phyloP scores from a whole-genome alignment of 2,888 invertebrate genomes.

The Drosophila merina region DNA sequence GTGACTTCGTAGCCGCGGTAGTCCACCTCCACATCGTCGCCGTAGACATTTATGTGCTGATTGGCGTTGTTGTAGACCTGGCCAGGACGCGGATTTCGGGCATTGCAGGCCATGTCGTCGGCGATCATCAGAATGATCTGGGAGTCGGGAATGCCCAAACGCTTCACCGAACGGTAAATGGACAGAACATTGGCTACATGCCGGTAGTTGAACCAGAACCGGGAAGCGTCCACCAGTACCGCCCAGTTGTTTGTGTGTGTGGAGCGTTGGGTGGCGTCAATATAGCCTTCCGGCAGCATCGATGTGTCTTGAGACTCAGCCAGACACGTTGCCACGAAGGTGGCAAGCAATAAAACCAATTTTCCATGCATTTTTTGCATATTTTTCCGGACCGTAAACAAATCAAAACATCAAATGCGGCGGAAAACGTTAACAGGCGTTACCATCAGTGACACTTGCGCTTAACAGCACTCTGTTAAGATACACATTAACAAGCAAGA shows the following conservation, averaged over 20 bases:
- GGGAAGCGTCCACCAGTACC: conserved; percentile 98
- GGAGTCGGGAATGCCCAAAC: conserved; percentile 98
- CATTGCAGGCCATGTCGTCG: conserved; percentile 99
- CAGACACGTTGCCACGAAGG: background rate
- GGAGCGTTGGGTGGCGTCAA: conserved; percentile 80
- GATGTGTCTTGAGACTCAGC: conserved; percentile 43
- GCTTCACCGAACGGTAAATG: conserved; percentile 98
- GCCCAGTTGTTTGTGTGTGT: conserved; percentile 99
- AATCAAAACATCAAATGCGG: conserved; percentile 6
- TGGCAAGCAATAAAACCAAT: conserved; percentile 4
- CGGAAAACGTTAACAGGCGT: background rate
- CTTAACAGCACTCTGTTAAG: conserved; percentile 6
- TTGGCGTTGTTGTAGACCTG: conserved; percentile 99
- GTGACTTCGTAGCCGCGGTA: conserved; percentile 98
- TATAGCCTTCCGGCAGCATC: conserved; percentile 77
- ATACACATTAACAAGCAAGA: too few species aligned
- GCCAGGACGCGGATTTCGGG: conserved; percentile 98
- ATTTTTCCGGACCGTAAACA: background rate
- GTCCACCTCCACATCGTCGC: conserved; percentile 99
- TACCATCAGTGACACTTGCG: background rate
- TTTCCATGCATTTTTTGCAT: conserved; percentile 7
- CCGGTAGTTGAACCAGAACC: conserved; percentile 99
- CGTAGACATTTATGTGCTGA: conserved; percentile 99
- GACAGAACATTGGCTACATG: conserved; percentile 99
- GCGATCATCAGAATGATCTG: conserved; percentile 99